Evolutionary conservation across 2,888 invertebrate genomes (phyloP).

Genomic region (Xestia ashworthii): DNA sequence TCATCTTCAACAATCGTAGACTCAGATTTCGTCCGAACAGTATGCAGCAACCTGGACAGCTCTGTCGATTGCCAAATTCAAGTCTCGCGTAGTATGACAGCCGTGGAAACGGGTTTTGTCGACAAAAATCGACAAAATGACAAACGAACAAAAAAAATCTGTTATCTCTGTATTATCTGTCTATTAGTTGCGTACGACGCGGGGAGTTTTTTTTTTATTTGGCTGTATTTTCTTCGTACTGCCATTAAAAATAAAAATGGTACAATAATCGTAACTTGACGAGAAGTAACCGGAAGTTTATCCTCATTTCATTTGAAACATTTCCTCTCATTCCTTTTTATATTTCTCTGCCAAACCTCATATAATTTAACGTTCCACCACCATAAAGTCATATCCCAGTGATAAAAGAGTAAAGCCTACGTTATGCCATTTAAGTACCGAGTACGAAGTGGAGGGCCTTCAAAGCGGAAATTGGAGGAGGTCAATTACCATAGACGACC

Average conservation of each 20-base stretch:
- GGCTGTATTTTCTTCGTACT: not conserved
- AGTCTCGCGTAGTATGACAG: not conserved
- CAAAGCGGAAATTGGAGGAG: slow-evolving; percentile 11
- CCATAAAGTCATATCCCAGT: slow-evolving; percentile 37
- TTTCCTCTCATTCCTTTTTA: slow-evolving; percentile 18
- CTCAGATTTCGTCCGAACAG: too few relatives aligned
- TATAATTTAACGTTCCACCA: slow-evolving; percentile 22
- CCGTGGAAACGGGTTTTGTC: too few relatives aligned
- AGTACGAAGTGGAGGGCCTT: slow-evolving; percentile 2
- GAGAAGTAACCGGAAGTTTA: not conserved
- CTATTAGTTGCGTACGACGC: too few relatives aligned
- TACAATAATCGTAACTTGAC: not conserved
- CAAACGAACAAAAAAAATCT: too few relatives aligned
- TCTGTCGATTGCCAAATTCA: not conserved
- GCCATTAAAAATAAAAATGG: not conserved
- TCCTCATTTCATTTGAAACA: not conserved
- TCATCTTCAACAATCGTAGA: too few relatives aligned
- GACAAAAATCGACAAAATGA: too few relatives aligned
- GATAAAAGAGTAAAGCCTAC: slow-evolving; percentile 41
- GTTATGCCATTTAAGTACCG: slow-evolving; percentile 29
- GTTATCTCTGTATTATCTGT: too few relatives aligned
- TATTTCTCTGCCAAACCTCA: slow-evolving; percentile 8
- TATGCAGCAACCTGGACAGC: not conserved
- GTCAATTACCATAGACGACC: slow-evolving; percentile 5
- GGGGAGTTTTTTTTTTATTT: not conserved